A percentile compares a stretch with the other conserved stretches of the same genome.
Conservation (phyloP, 2,113 vertebrate species). For the Nycticebus coucang region DNA sequence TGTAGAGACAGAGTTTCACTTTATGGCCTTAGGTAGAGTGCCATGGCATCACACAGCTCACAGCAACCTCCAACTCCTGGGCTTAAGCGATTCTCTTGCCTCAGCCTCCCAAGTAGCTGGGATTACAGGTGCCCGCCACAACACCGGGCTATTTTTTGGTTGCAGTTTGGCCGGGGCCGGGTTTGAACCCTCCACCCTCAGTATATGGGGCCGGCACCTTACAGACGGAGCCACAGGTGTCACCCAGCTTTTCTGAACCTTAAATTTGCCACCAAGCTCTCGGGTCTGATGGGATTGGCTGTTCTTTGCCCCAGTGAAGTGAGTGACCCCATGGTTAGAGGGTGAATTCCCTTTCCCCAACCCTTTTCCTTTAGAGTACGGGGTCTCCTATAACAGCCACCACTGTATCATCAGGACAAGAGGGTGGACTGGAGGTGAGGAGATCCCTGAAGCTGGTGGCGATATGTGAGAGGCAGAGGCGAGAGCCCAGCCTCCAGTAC, state of each 20-base stretch:
- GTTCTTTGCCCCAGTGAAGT: not conserved
- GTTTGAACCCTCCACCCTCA: too few relatives aligned
- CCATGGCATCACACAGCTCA: too few relatives aligned
- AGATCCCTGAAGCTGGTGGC: not conserved
- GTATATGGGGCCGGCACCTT: too few relatives aligned
- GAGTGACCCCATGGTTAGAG: not conserved
- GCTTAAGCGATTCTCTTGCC: too few relatives aligned
- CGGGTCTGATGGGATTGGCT: not conserved
- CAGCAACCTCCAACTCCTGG: too few relatives aligned
- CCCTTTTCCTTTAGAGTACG: not conserved
- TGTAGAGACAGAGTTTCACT: too few relatives aligned
- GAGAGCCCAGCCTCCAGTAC: not conserved
- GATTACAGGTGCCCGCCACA: too few relatives aligned
- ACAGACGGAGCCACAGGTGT: too few relatives aligned
- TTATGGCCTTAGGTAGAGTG: too few relatives aligned
- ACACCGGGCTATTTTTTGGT: too few relatives aligned
- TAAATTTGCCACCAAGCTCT: not conserved
- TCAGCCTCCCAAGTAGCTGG: too few relatives aligned
- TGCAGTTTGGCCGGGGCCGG: too few relatives aligned
- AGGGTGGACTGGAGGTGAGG: not conserved
- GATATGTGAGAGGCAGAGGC: not conserved
- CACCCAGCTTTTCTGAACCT: slow-evolving; percentile 5
- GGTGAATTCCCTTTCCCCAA: not conserved
- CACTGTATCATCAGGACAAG: not conserved
- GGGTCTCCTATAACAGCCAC: not conserved